Conservation (phyloP, 2,888 invertebrate species). For the Cyrtodaria siliqua region DNA sequence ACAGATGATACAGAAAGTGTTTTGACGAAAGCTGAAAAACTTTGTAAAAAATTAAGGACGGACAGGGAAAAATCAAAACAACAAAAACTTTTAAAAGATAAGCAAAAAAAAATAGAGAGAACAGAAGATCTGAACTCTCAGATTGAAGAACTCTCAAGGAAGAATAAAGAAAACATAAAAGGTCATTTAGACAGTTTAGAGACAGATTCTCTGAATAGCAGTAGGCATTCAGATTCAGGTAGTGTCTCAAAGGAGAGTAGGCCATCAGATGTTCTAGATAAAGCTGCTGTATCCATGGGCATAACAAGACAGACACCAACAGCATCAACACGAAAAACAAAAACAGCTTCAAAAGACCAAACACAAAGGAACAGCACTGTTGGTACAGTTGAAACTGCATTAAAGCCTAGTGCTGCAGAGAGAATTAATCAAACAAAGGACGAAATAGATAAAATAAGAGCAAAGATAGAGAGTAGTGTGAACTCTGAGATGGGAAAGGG, state of each 20-base stretch:
- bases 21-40: constrained; percentile 74
- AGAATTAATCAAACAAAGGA: constrained; percentile 54
- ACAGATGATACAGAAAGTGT: constrained; percentile 59
- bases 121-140: constrained; percentile 66
- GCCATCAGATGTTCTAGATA: constrained; percentile 8
- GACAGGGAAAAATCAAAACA: constrained; percentile 68
- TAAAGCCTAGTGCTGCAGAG: constrained; percentile 15
- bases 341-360: neutral
- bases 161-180: constrained; percentile 68
- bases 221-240: neutral
- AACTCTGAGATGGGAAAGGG: neutral
- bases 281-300: constrained; percentile 18
- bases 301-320: constrained; percentile 4
- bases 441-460: constrained; percentile 56
- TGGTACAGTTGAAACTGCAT: neutral
- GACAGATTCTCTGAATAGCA: neutral
- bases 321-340: neutral
- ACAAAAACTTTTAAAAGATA: constrained; percentile 60
- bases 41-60: constrained; percentile 75
- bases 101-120: constrained; percentile 67
- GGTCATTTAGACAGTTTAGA: constrained; percentile 62
- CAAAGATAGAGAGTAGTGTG: constrained; percentile 70
- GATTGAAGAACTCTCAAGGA: constrained; percentile 62
- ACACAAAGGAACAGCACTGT: neutral
- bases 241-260: constrained; percentile 6